Evolutionary conservation across 1,140 invertebrate genomes (phyloP).

Genomic region (Hydropsyche tenuis): DNA sequence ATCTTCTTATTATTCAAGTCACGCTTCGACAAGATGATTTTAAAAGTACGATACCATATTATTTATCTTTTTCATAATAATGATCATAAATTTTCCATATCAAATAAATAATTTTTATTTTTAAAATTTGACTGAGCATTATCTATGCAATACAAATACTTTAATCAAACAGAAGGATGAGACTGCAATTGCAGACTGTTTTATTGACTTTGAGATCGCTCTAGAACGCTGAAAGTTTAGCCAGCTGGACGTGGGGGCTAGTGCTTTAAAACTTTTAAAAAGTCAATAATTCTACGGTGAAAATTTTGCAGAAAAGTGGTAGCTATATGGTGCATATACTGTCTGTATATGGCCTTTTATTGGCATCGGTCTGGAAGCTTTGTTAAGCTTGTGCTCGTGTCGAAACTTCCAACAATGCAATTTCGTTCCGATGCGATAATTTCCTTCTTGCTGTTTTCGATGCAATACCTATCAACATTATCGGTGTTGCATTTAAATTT

Average conservation of each 20-base stretch:
- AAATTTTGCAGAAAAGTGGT: constrained; percentile 10
- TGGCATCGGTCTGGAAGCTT: constrained; percentile 5
- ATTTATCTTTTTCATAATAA: no score
- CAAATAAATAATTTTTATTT: no score
- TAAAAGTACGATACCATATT: no score
- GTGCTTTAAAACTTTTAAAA: constrained; percentile 17
- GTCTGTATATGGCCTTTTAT: neutral
- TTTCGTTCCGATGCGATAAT: neutral
- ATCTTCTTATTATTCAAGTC: no score
- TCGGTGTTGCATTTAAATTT: no score
- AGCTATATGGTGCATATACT: neutral
- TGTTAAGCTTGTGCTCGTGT: constrained; percentile 1
- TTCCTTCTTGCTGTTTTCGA: neutral
- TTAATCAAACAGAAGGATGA: neutral
- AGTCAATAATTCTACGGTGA: constrained; percentile 31
- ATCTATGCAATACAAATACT: no score
- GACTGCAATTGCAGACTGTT: neutral
- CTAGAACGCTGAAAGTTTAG: neutral
- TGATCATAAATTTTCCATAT: no score
- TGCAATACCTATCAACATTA: no score
- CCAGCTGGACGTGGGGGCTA: neutral
- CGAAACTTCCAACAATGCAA: neutral
- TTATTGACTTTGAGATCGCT: constrained; percentile 7
- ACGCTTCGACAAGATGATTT: no score
- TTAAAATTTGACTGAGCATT: no score